Evolutionary conservation across 2,888 invertebrate species (phyloP), one percentile per base, ranked within the genome.

Genomic region (Drosophila monieri): DNA sequence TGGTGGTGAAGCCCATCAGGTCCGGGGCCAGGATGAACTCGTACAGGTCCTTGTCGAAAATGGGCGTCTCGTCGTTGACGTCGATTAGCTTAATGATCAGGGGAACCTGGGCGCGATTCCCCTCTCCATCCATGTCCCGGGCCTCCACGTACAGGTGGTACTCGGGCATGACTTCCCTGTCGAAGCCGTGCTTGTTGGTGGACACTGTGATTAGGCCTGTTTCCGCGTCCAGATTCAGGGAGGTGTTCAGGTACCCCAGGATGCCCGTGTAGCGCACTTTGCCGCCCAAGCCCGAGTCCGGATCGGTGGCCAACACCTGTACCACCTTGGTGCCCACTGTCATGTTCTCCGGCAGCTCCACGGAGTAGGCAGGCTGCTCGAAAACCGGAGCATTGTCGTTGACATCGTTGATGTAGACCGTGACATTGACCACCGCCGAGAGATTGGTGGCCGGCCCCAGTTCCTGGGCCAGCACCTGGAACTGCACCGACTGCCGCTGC

Each of bases 351-450:
- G 95, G 94, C 23, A 98, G 91, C 55, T 95, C 94, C 0, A 94
- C 95, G 30, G 94, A 93, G 90, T 98, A 98, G 1, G 94, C 93
- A 39, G 94, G 92, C 77, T 95, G 94, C 12, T 94, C 92, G 89
- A 98, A 98, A 66, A 94, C 92, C 1, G 98, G 98, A 27, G 95
- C 93, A 90, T 97, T 97, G 90, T 98, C 98, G 88, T 98, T 98
- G 8, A 95, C 93, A 88, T 98, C 98, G 73, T 95, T 94, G 25
- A 98, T 92, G 84, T 95, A 95, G 10, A 97, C 95, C 1, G 95
- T 95, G 0, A 97, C 95, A 71, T 95, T 95, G 6, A 96, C 95
- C 52, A 93, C 93, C 3, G 94, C 94, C 54, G 96, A 95, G 51
- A 95, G 92, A 90, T 96, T 96, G 48, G 95, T 94, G 25, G 94